phyloP scores from a whole-genome alignment of 2,113 vertebrate species.

The Nerophis ophidion region DNA sequence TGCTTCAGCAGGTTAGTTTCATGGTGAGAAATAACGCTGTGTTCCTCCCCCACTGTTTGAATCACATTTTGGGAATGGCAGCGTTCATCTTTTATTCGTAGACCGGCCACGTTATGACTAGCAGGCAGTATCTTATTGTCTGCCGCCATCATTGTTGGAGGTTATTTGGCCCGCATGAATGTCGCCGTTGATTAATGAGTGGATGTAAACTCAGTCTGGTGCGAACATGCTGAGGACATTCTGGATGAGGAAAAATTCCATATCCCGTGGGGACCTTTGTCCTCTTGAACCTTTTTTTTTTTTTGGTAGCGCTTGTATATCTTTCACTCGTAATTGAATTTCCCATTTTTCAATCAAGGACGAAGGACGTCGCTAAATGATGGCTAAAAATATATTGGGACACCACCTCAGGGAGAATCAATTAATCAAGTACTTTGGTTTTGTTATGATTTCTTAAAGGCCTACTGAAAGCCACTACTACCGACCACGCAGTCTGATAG shows the following conservation, averaged over 20 bases:
- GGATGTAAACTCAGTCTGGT: conserved; percentile 51
- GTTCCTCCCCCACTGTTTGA: conserved; percentile 77
- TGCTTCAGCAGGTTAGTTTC: conserved; percentile 66
- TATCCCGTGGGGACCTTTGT: conserved; percentile 37
- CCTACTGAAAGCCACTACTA: no score
- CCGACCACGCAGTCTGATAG: no score
- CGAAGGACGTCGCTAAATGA: neutral
- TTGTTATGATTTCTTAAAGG: no score
- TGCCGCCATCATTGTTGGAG: conserved; percentile 68
- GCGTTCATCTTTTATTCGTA: conserved; percentile 63
- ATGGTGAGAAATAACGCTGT: conserved; percentile 47
- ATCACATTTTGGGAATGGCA: conserved; percentile 64
- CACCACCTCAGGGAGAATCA: neutral
- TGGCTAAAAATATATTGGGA: neutral
- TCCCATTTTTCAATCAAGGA: conserved; percentile 31
- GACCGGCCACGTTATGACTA: conserved; percentile 70
- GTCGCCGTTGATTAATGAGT: conserved; percentile 78
- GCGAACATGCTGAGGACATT: conserved; percentile 46
- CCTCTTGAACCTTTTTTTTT: conserved; percentile 33
- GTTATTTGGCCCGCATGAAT: conserved; percentile 72
- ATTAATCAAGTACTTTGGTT: no score
- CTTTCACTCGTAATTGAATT: conserved; percentile 52
- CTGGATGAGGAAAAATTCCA: conserved; percentile 25
- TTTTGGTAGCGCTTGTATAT: conserved; percentile 42
- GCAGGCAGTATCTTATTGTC: conserved; percentile 66